Evolutionary conservation across 2,113 vertebrate species (phyloP), one percentile per base, ranked within the genome.

Genomic region (Chrysochloris asiatica): DNA sequence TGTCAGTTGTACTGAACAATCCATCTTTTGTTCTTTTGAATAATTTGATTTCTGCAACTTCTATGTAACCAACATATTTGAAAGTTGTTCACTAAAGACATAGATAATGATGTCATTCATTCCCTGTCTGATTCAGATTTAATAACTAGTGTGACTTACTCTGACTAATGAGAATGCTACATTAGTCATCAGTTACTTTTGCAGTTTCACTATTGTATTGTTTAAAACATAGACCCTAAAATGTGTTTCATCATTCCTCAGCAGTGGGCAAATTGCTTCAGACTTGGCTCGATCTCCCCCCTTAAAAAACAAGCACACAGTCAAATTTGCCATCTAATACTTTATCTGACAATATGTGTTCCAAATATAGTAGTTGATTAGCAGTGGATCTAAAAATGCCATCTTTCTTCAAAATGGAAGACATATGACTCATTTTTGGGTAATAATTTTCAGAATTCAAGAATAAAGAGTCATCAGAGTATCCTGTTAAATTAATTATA

Each of bases 41-140:
- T 69, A 65, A 65, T 43, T 83, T 92, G 41, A 75, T 86, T 83
- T 95, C 38, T 28, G 26, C 28, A 14, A 10, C 45, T 14, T 54
- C 52, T 72, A 8, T 72, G 30, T 48, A 71, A 50, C 6, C 22
- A 80, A 86, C 41, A 8, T 87, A n/a, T 84, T 88, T 76, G 26
- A 17, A 83, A 88, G 41, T 45, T 86, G 12, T 48, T 91, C 28
- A 43, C 11, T 79, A 67, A 28, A 47, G 14, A 4, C 12, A n/a
- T 75, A 38, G 24, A 22, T 63, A 90, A 90, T 63, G 13, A 83
- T 54, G 22, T 61, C 63, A 89, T 81, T 89, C 19, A 67, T 63
- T 33, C 89, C 41, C 14, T 82, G 24, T 83, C 22, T 92, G 80
- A 93, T 89, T 93, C 38, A 79, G 38, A 48, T 38, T 91, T 93